Base-by-base conservation (phyloP, 2,888 invertebrate species). In the Polymixis lichenea region DNA sequence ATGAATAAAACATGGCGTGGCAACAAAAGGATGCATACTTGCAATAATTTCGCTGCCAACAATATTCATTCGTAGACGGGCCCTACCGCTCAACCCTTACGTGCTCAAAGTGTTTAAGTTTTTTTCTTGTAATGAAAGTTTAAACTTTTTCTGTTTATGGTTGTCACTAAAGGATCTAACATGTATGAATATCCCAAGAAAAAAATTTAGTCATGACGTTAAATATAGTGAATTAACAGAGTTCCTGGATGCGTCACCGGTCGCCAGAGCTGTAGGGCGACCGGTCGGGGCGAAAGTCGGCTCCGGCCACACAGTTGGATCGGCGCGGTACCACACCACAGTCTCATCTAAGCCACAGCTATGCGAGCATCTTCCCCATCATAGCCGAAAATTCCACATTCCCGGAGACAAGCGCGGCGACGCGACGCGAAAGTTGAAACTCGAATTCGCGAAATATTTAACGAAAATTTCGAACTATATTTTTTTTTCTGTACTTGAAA, bases 281-380 rank as follows among this genome's bases (percentile, higher is more conserved):
- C 95, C 94, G 95, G 96, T 96, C 95, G 96, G 95, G 95, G 96
- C 96, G 96, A 95, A 95, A 96, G 96, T 96, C 95, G 95, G 91
- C 92, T 90, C 88, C 90, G 95, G 95, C 93, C 93, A 94, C 94
- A 94, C 94, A 92, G 94, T 93, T 93, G 94, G 94, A 91, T 91
- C 92, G 94, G 90, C 93, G 94, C 95, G 93, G 93, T 90, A 93
- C 91, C 93, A 90, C 92, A 94, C 93, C 95, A 96, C 96, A 96
- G 96, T 96, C 96, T 95, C 96, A 94, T 96, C 95, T 96, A 96
- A 96, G 94, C 96, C 95, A 93, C 94, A 94, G 96, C 96, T 96
- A 96, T 96, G 96, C 93, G 95, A 94, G 92, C 96, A 96, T 96
- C 96, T 93, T 96, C 96, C 96, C 95, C 93, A 93, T 93, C 93